phyloP scores from a whole-genome alignment of 2,888 invertebrate genomes.

The Rhagonycha fulva region DNA sequence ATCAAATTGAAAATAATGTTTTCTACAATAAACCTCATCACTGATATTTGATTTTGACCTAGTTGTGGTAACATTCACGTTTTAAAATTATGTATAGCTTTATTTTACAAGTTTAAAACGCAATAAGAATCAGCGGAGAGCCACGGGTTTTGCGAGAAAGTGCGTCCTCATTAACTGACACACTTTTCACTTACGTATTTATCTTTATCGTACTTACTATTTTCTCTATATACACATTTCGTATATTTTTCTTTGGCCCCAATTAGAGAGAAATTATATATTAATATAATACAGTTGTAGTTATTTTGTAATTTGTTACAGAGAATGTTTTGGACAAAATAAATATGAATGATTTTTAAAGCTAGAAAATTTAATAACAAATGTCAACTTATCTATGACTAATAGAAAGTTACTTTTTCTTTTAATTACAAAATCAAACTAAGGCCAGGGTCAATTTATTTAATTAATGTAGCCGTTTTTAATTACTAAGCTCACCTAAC shows the following conservation, averaged over 20 bases:
- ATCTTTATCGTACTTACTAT: constrained; percentile 43
- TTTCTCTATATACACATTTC: constrained; percentile 27
- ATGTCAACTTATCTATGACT: neutral
- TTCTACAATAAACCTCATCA: constrained; percentile 12
- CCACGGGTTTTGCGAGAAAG: constrained; percentile 30
- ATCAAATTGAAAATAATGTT: constrained; percentile 18
- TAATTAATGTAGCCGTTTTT: neutral
- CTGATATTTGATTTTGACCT: constrained; percentile 29
- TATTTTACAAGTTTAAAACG: constrained; percentile 24
- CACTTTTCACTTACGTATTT: constrained; percentile 46
- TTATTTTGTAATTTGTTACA: constrained; percentile 31
- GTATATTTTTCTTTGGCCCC: constrained; percentile 53
- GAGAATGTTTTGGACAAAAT: constrained; percentile 16
- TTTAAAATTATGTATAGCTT: constrained; percentile 34
- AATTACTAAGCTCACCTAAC: neutral
- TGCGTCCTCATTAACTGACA: constrained; percentile 46
- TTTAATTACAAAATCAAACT: constrained; percentile 14
- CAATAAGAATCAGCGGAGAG: constrained; percentile 20
- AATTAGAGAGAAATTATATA: constrained; percentile 52
- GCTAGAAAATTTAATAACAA: neutral
- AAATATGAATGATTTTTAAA: constrained; percentile 6
- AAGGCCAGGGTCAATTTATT: neutral
- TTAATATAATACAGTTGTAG: constrained; percentile 27
- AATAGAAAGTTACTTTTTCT: constrained; percentile 5
- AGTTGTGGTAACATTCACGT: constrained; percentile 39